Conservation (phyloP, 1,140 invertebrate genomes). For the Bombus polaris region DNA sequence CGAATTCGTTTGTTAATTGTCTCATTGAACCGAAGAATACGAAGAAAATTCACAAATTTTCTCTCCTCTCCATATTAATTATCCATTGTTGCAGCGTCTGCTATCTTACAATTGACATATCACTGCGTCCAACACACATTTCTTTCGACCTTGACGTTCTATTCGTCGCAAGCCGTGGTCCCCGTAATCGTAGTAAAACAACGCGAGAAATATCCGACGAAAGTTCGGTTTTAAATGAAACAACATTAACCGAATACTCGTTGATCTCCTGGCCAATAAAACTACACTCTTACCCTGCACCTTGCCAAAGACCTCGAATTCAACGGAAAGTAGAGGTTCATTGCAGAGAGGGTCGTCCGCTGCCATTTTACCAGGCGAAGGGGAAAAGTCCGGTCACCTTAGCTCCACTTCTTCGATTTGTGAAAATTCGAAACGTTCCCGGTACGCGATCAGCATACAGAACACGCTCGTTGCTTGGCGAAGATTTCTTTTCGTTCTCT, state of each 20-base stretch:
- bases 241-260: neutral
- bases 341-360: slow-evolving; percentile 83
- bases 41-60: neutral
- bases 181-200: neutral
- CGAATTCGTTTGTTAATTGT: neutral
- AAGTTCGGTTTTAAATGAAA: neutral
- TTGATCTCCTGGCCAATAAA: neutral
- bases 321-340: slow-evolving; percentile 88
- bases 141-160: slow-evolving; percentile 4
- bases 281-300: slow-evolving; percentile 89
- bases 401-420: neutral
- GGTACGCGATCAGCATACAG: slow-evolving; percentile 14
- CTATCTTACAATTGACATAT: neutral
- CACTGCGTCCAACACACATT: neutral
- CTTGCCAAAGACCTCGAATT: slow-evolving; percentile 94
- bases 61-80: neutral
- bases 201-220: neutral
- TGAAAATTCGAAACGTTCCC: neutral
- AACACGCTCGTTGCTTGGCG: neutral
- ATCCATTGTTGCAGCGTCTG: too few species aligned
- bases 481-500: neutral
- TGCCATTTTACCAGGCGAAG: slow-evolving; percentile 80
- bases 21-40: neutral
- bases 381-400: slow-evolving; percentile 6
- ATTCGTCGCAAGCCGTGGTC: neutral